Evolutionary conservation across 64 coral and sea anemone genomes (phyloP).

Genomic region (Trachythela sp.): DNA sequence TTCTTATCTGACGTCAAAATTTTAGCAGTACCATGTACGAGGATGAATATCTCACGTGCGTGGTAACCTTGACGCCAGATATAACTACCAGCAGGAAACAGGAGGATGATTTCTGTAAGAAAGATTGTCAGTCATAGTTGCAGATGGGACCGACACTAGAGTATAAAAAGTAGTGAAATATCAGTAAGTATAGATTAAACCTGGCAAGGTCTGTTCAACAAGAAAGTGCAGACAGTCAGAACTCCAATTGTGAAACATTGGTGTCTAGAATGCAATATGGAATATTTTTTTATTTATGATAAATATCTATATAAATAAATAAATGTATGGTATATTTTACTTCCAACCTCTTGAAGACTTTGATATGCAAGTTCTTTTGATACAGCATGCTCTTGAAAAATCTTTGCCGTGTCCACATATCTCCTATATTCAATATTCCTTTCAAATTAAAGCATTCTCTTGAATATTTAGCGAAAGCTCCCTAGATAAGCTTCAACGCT

Average conservation of each 20-base stretch:
- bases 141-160: too few species aligned
- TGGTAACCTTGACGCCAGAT: neutral
- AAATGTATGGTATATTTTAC: neutral
- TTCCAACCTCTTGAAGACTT: constrained; percentile 12
- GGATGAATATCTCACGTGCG: neutral
- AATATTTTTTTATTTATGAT: neutral
- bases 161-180: neutral
- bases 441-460: too few species aligned
- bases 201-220: neutral
- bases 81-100: constrained; percentile 1
- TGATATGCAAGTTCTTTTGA: constrained; percentile 10
- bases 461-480: too few species aligned
- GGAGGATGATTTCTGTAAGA: neutral
- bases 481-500: too few species aligned
- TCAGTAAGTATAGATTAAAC: neutral
- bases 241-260: constrained; percentile 20
- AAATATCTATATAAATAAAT: neutral
- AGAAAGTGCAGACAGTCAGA: constrained; percentile 13
- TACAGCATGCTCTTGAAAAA: neutral
- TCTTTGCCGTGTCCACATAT: neutral
- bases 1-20: constrained; percentile 8
- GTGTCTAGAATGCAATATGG: neutral
- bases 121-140: neutral
- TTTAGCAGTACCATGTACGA: constrained; percentile 17
- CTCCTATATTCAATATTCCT: neutral